Base-by-base conservation (phyloP, 2,888 invertebrate genomes). In the Leptinotarsa haldemani region DNA sequence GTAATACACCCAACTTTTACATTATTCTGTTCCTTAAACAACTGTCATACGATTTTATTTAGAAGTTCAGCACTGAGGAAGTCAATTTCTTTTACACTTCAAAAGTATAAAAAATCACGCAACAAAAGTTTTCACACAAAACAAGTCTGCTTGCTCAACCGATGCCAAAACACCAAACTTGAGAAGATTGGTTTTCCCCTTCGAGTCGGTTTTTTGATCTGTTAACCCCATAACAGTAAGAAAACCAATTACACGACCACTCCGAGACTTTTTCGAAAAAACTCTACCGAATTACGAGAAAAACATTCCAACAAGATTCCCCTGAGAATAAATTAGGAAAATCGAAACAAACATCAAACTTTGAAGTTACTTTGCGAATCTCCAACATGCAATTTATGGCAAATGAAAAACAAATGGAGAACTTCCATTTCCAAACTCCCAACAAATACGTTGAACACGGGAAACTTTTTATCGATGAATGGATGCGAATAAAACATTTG, bases 331-430 rank as follows among this genome's bases (percentile, higher is more conserved):
- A 68, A 68, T 68, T 56, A 46, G 68, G 46, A 40, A 18, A 68
- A 56, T 68, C 68, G 47, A 47, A 68, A 67, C 67, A 67, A 53
- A 22, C 68, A 53, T 67, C 53, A 67, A 67, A 67, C 67, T 68
- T 56, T 46, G n/a, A 61, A 61, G 61, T n/a, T 16, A 61, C 61
- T 61, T 61, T 16, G 30, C 56, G 30, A 61, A 40, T 61, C n/a
- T 40, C n/a, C 61, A 16, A 30, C 68, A 40, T 18, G n/a, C 18
- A 47, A 68, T 56, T 68, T 68, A 68, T 56, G 56, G 46, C 56
- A 15, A 56, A 68, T 46, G 68, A 40, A 56, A 53, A 68, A 68
- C 68, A 68, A 68, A 68, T 68, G 68, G 53, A 46, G 30, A 68
- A 68, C 68, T 68, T 68, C 16, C 68, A 68, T 68, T 46, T 47